Percentiles rank a stretch among this genome's conserved stretches.
These are phyloP conservation scores for Myotis brandtii DNA, from an alignment of 2,113 vertebrate species.

Conservation along the genomic window DNA sequence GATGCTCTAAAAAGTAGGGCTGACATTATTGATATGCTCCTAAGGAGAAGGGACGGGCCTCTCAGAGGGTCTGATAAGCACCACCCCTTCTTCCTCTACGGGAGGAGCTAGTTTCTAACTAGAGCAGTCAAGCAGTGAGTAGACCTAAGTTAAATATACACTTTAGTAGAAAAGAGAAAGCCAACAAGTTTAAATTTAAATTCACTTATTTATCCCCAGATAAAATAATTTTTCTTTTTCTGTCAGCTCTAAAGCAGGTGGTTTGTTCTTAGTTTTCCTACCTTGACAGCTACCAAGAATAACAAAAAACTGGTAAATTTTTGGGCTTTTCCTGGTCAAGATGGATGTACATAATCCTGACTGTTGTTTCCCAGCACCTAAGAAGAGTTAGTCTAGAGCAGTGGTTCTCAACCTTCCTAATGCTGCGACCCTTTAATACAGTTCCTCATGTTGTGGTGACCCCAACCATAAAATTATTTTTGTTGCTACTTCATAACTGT, in stretches of 20 bases:
- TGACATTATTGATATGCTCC: background rate
- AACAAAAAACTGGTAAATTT: background rate
- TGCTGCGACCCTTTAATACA: too few relatives aligned
- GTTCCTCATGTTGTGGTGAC: too few relatives aligned
- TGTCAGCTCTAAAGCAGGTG: background rate
- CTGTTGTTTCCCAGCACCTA: background rate
- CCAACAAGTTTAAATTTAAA: constrained; percentile 25
- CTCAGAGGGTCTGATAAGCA: background rate
- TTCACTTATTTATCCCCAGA: background rate
- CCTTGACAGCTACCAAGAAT: background rate
- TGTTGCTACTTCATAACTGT: too few relatives aligned
- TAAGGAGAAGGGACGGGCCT: background rate
- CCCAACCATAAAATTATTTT: too few relatives aligned
- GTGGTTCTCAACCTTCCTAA: too few relatives aligned
- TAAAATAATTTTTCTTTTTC: constrained; percentile 6
- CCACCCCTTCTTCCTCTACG: background rate
- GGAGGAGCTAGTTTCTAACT: background rate
- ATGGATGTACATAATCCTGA: background rate
- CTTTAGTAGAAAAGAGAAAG: constrained; percentile 30
- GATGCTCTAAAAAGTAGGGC: background rate
- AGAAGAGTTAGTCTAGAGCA: background rate
- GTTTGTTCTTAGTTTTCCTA: constrained; percentile 30
- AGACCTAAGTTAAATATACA: background rate
- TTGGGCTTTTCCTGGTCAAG: background rate
- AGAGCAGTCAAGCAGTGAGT: background rate